These are phyloP conservation scores for Patella depressa DNA, from an alignment of 2,888 invertebrate genomes.

Conservation along the genomic window DNA sequence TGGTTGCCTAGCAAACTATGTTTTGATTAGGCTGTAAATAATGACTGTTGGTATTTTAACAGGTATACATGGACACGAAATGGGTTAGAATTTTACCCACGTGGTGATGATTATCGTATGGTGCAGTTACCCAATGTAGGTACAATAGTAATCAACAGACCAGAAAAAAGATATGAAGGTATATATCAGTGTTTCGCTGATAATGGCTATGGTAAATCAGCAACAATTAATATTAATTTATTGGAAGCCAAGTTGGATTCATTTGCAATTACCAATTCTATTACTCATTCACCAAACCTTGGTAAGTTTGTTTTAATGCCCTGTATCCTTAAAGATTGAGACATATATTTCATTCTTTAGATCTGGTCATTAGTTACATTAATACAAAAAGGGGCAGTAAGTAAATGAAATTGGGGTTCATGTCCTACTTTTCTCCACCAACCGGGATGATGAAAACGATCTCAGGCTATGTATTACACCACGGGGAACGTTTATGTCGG, in stretches of 20 bases:
- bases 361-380: no score
- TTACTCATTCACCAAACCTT: neutral
- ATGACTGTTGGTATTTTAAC: constrained; percentile 21
- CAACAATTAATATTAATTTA: constrained; percentile 77
- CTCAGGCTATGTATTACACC: no score
- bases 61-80: constrained; percentile 90
- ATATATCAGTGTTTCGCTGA: constrained; percentile 95
- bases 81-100: constrained; percentile 92
- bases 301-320: constrained; percentile 89
- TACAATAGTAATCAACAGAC: constrained; percentile 88
- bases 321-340: constrained; percentile 95
- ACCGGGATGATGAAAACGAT: no score
- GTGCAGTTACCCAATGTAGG: constrained; percentile 91
- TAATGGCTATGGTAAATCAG: constrained; percentile 93
- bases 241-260: constrained; percentile 55
- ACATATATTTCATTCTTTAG: constrained; percentile 67
- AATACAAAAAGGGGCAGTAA: no score
- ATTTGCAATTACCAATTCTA: constrained; percentile 70
- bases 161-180: constrained; percentile 90
- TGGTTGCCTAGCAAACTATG: no score
- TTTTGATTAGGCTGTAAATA: no score
- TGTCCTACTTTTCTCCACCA: no score
- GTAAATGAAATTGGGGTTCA: no score
- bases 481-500: no score
- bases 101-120: constrained; percentile 93